Conservation (phyloP, 2,797 vertebrate genomes). For the Erpetoichthys calabaricus region DNA sequence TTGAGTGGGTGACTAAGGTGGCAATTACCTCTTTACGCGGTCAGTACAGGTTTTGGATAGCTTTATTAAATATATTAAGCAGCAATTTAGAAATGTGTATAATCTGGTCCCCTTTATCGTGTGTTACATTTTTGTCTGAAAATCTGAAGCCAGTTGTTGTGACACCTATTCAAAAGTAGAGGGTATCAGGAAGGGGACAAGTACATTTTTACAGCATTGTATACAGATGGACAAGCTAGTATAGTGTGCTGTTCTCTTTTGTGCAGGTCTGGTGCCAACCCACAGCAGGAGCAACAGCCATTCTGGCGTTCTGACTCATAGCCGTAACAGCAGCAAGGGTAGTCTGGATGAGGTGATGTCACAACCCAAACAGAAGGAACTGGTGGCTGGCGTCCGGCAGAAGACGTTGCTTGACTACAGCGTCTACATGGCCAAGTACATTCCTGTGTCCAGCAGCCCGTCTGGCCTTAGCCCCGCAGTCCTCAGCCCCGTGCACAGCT, state of each 20-base stretch:
- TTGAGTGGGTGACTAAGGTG: too few relatives aligned
- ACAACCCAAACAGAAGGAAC: slow-evolving; percentile 61
- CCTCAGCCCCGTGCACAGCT: slow-evolving; percentile 59
- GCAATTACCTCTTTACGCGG: too few relatives aligned
- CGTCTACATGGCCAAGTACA: slow-evolving; percentile 73
- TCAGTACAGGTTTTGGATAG: too few relatives aligned
- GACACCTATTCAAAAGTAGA: too few relatives aligned
- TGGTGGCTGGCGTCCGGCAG: slow-evolving; percentile 41
- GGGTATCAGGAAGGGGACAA: too few relatives aligned
- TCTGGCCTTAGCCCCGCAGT: slow-evolving; percentile 34
- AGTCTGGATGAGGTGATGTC: slow-evolving; percentile 66
- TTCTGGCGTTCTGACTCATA: slow-evolving; percentile 49
- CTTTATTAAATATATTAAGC: too few relatives aligned
- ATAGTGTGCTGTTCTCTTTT: slow-evolving; percentile 10
- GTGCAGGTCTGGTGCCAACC: slow-evolving; percentile 46
- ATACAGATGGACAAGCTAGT: too few relatives aligned
- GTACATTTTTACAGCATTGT: too few relatives aligned
- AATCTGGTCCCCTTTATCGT: too few relatives aligned
- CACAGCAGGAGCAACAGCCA: slow-evolving; percentile 36
- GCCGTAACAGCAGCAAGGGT: slow-evolving; percentile 76
- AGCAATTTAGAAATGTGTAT: too few relatives aligned
- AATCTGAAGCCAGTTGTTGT: too few relatives aligned
- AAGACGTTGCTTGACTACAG: slow-evolving; percentile 72
- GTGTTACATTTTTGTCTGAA: too few relatives aligned
- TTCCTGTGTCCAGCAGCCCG: slow-evolving; percentile 45